A percentile compares a stretch with the other conserved stretches of the same genome.
Conservation (phyloP, 1,140 invertebrate species). For the Drosophila paulistorum region DNA sequence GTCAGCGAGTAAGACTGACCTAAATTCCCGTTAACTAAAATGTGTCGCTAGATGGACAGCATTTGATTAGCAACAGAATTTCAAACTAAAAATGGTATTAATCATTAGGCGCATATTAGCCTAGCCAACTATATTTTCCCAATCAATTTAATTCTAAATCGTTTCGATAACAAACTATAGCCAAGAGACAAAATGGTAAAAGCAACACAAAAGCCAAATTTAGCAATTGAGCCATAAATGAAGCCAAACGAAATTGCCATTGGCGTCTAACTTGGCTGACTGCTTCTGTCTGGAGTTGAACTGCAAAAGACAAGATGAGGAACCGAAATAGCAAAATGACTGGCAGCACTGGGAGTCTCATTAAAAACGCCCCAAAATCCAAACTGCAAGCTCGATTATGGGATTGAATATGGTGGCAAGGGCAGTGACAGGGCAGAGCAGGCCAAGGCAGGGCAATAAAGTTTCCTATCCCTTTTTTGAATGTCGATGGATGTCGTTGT, state of each 20-base stretch:
- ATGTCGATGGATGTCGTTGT: slow-evolving; percentile 3
- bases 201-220: slow-evolving; percentile 52
- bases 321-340: slow-evolving; percentile 27
- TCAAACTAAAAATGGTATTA: slow-evolving; percentile 2
- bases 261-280: slow-evolving; percentile 13
- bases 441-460: too few relatives aligned
- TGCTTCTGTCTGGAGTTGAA: background rate
- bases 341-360: slow-evolving; percentile 61
- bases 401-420: background rate
- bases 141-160: slow-evolving; percentile 52
- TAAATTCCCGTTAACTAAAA: slow-evolving; percentile 1
- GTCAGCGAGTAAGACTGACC: background rate
- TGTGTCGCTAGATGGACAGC: slow-evolving; percentile 3
- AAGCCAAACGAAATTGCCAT: slow-evolving; percentile 61
- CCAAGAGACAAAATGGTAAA: background rate
- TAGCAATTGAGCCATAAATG: slow-evolving; percentile 77
- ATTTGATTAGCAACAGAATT: slow-evolving; percentile 5
- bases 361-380: slow-evolving; percentile 64
- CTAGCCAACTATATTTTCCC: slow-evolving; percentile 19
- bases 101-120: slow-evolving; percentile 41
- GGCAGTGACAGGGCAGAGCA: too few relatives aligned
- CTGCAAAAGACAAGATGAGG: background rate
- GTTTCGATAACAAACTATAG: slow-evolving; percentile 44
- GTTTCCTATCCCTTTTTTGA: background rate
- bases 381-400: background rate